A percentile compares a stretch with the other conserved stretches of the same genome.
Evolutionary conservation across 2,797 vertebrate genomes (phyloP).

Genomic region (Novumbra hubbsi): DNA sequence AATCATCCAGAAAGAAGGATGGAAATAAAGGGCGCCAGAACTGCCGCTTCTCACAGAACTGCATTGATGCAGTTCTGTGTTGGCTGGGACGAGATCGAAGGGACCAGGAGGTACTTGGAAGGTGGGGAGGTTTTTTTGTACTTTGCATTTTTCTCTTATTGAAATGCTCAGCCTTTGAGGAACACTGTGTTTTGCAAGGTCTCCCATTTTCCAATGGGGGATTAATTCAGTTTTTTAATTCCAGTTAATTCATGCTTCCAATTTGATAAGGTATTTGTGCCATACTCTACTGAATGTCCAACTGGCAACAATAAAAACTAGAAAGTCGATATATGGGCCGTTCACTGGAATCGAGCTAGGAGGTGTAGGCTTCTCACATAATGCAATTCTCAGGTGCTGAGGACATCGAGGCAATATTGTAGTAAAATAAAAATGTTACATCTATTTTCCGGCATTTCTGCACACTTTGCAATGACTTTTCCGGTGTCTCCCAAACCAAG

Average conservation of each 20-base stretch:
- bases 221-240: background rate
- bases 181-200: conserved; percentile 26
- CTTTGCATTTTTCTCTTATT: conserved; percentile 32
- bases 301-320: background rate
- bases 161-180: conserved; percentile 31
- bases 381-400: conserved; percentile 23
- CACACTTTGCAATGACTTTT: too few relatives aligned
- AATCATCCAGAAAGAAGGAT: conserved; percentile 66
- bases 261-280: background rate
- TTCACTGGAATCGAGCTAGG: background rate
- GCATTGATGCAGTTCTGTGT: conserved; percentile 61
- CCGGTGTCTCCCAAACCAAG: too few relatives aligned
- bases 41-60: too few relatives aligned
- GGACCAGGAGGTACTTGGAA: conserved; percentile 45
- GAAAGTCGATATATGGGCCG: background rate
- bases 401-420: too few relatives aligned
- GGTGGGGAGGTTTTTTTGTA: conserved; percentile 9
- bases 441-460: too few relatives aligned
- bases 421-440: too few relatives aligned
- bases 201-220: background rate
- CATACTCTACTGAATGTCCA: background rate
- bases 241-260: background rate
- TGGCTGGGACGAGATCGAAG: conserved; percentile 59
- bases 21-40: conserved; percentile 63
- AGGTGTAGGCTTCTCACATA: conserved; percentile 6